These are phyloP conservation scores for Cyphomyrmex costatus DNA, from an alignment of 1,140 invertebrate species.

Conservation along the genomic window DNA sequence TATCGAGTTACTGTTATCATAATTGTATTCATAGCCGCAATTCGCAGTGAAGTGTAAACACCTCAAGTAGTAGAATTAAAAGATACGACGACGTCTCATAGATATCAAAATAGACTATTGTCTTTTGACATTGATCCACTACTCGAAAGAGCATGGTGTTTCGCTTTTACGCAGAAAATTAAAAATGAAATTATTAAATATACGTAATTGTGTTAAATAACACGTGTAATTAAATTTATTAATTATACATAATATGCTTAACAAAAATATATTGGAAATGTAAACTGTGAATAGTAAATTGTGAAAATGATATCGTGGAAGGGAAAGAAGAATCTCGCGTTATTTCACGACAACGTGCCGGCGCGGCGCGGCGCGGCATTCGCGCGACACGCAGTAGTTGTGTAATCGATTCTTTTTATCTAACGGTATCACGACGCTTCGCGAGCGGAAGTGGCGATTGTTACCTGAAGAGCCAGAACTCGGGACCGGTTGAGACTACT, in stretches of 20 bases:
- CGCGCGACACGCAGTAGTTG: neutral
- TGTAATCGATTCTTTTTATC: conserved; percentile 49
- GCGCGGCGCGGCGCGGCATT: neutral
- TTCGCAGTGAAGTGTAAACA: neutral
- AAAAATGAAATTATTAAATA: neutral
- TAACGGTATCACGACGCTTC: conserved; percentile 67
- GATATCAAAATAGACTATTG: neutral
- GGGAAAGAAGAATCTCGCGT: neutral
- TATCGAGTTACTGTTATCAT: conserved; percentile 30
- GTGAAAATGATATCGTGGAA: neutral
- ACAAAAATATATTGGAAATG: neutral
- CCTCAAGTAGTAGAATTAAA: neutral
- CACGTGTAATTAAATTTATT: neutral
- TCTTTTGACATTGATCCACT: neutral
- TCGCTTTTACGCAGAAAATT: neutral
- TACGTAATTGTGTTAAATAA: conserved; percentile 8
- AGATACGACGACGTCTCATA: neutral
- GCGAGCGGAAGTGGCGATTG: conserved; percentile 72
- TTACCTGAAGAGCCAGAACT: conserved; percentile 94
- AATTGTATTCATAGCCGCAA: neutral
- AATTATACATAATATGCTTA: neutral
- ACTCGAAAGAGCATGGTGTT: neutral
- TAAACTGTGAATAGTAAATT: neutral
- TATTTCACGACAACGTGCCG: conserved; percentile 2
- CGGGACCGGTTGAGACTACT: conserved; percentile 94